A percentile compares a stretch with the other conserved stretches of the same genome.
Conservation (phyloP, 2,888 invertebrate genomes). For the Pseudeuparius sepicola region DNA sequence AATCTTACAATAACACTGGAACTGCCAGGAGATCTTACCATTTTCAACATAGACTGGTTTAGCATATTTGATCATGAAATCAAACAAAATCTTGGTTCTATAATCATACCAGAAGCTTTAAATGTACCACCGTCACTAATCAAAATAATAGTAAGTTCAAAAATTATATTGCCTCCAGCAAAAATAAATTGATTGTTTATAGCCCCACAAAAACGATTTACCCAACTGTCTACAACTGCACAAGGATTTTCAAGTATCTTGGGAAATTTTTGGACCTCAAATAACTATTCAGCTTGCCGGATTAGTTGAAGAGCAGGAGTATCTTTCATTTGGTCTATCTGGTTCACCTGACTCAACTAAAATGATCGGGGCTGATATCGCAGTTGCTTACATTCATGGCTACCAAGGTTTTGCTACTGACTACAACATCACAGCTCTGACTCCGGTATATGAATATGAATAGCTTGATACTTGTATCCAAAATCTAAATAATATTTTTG, state of each 20-base stretch:
- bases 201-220: conserved; percentile 53
- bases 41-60: conserved; percentile 77
- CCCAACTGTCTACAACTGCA: conserved; percentile 83
- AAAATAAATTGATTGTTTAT: conserved; percentile 14
- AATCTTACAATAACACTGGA: conserved; percentile 64
- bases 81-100: conserved; percentile 60
- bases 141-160: conserved; percentile 43
- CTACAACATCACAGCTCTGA: conserved; percentile 75
- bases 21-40: conserved; percentile 72
- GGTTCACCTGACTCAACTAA: conserved; percentile 58
- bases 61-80: conserved; percentile 64
- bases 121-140: conserved; percentile 82
- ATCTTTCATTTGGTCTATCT: conserved; percentile 83
- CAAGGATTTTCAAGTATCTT: conserved; percentile 70
- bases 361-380: conserved; percentile 81
- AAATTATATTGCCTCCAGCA: background rate
- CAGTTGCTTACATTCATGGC: conserved; percentile 64
- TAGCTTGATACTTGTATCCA: too few relatives aligned
- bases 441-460: conserved; percentile 57
- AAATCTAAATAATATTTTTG: conserved; percentile 24
- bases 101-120: conserved; percentile 66
- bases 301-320: conserved; percentile 63
- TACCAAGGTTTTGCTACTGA: conserved; percentile 66
- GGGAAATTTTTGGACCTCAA: conserved; percentile 85
- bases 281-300: conserved; percentile 78